Evolutionary conservation across 2,888 invertebrate species (phyloP).

Genomic region (Drosophila tanythrix): DNA sequence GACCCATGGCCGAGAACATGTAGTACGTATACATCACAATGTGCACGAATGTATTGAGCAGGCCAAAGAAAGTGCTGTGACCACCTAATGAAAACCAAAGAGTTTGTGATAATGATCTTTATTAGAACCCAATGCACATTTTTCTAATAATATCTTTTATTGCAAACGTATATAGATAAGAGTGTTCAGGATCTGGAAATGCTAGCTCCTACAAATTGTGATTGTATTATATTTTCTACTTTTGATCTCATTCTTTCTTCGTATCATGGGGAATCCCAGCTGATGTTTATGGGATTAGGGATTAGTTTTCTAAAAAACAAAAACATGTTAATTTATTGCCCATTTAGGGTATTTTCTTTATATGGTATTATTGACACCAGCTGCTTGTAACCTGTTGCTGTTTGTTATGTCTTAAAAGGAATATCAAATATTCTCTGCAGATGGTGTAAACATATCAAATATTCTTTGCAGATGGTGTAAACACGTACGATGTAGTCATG

Average conservation of each 20-base stretch:
- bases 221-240: too few species aligned
- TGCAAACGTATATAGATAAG: background rate
- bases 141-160: background rate
- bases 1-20: slow-evolving; percentile 95
- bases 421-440: background rate
- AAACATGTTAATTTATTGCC: background rate
- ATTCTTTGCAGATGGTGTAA: background rate
- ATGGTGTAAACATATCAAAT: background rate
- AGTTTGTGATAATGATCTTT: background rate
- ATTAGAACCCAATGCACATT: background rate
- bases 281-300: background rate
- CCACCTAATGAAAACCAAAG: slow-evolving; percentile 87
- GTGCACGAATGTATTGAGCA: slow-evolving; percentile 98
- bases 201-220: background rate
- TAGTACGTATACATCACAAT: slow-evolving; percentile 98
- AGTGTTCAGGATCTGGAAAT: background rate
- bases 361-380: background rate
- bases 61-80: slow-evolving; percentile 97
- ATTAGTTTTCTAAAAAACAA: background rate
- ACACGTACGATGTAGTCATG: background rate
- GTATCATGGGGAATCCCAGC: fast-evolving
- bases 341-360: background rate
- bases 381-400: background rate
- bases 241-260: background rate
- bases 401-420: background rate